Percentiles rank a stretch among this genome's conserved stretches.
These are phyloP conservation scores for Branchinecta lindahli DNA, from an alignment of 1,140 invertebrate species.

Conservation along the genomic window DNA sequence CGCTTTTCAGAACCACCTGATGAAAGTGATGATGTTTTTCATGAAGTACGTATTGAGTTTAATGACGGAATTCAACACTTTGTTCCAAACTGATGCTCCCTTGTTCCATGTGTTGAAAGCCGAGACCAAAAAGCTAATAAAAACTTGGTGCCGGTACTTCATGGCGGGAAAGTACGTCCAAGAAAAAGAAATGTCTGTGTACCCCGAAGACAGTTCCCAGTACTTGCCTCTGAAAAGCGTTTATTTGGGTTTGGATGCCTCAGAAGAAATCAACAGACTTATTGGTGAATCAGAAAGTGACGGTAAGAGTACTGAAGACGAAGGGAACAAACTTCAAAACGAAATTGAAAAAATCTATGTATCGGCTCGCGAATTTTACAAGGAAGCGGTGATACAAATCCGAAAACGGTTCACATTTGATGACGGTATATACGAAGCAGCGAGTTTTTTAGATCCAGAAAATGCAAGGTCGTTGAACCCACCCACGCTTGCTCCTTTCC, in stretches of 20 bases:
- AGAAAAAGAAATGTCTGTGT: slow-evolving; percentile 14
- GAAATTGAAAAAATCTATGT: slow-evolving; percentile 14
- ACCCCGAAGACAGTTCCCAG: slow-evolving; percentile 1
- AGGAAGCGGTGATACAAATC: slow-evolving; percentile 12
- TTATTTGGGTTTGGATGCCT: not conserved
- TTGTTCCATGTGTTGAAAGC: slow-evolving; percentile 25
- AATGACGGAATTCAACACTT: slow-evolving; percentile 26
- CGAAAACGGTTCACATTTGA: slow-evolving; percentile 11
- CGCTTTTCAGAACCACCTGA: slow-evolving; percentile 28
- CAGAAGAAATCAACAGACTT: not conserved
- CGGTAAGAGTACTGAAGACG: slow-evolving; percentile 5
- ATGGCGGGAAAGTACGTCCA: slow-evolving; percentile 21
- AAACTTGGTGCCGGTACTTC: slow-evolving; percentile 21
- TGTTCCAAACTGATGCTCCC: slow-evolving; percentile 28
- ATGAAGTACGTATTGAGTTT: slow-evolving; percentile 26
- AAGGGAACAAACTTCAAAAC: not conserved
- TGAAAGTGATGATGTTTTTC: slow-evolving; percentile 27
- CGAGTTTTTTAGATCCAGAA: not conserved
- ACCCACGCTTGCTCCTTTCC: slow-evolving; percentile 10
- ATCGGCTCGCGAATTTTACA: slow-evolving; percentile 14
- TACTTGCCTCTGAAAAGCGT: no score
- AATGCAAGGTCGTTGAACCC: not conserved
- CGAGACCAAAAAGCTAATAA: slow-evolving; percentile 20
- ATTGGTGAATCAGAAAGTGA: slow-evolving; percentile 3
- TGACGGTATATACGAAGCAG: not conserved